These are phyloP conservation scores for Stegodyphus mimosarum DNA, from an alignment of 1,140 invertebrate genomes.

Conservation along the genomic window DNA sequence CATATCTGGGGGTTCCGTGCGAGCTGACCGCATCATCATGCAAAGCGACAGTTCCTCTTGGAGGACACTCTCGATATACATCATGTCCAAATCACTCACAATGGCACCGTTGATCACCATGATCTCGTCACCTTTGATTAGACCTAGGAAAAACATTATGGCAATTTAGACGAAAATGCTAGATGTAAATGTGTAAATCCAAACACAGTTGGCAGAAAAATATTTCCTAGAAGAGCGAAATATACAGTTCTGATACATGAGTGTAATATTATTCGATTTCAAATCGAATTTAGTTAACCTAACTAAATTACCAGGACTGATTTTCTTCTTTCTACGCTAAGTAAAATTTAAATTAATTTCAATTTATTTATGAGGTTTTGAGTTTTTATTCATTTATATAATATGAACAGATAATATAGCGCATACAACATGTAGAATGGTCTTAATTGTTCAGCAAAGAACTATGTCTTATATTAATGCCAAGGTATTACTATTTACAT, in stretches of 20 bases:
- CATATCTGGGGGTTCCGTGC: conserved; percentile 90
- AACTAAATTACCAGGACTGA: too few relatives aligned
- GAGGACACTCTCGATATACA: conserved; percentile 95
- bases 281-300: too few relatives aligned
- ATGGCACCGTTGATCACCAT: conserved; percentile 98
- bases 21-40: conserved; percentile 97
- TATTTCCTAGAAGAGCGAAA: neutral
- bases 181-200: neutral
- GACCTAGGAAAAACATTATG: conserved; percentile 81
- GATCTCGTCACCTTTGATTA: conserved; percentile 97
- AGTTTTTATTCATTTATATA: too few relatives aligned
- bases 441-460: too few relatives aligned
- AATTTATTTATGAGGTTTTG: too few relatives aligned
- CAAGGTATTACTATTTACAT: too few relatives aligned
- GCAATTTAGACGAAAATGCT: neutral
- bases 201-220: neutral
- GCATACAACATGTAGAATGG: too few relatives aligned
- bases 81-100: conserved; percentile 98
- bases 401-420: too few relatives aligned
- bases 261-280: too few relatives aligned
- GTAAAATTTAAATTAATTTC: too few relatives aligned
- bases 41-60: conserved; percentile 94
- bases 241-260: neutral
- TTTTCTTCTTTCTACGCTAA: too few relatives aligned
- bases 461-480: too few relatives aligned